phyloP scores from a whole-genome alignment of 2,797 vertebrate species.

The Limosa lapponica region DNA sequence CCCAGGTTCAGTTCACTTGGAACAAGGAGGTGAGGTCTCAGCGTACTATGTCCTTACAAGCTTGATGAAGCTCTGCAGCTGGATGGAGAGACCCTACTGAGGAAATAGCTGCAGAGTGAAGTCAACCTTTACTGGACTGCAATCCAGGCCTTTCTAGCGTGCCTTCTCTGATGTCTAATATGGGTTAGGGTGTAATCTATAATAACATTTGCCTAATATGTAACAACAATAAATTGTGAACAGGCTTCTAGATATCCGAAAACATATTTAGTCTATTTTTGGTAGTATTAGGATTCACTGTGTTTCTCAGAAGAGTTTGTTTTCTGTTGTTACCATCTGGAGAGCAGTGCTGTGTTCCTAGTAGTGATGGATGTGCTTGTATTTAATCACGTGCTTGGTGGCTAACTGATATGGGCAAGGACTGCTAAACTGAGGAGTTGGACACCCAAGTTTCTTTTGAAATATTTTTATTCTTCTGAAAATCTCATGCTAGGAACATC shows the following conservation, averaged over 20 bases:
- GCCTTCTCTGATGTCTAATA: not conserved
- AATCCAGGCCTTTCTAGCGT: not conserved
- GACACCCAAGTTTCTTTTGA: not conserved
- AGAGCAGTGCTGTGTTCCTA: not conserved
- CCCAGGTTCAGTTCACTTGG: not conserved
- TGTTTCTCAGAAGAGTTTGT: slow-evolving; percentile 5
- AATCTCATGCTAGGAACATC: not conserved
- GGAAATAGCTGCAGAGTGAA: not conserved
- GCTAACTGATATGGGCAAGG: not conserved
- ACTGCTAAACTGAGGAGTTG: not conserved
- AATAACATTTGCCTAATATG: not conserved
- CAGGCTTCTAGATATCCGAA: not conserved
- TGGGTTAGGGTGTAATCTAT: not conserved
- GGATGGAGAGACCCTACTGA: not conserved
- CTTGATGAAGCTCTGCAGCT: not conserved
- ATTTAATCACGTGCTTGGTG: not conserved
- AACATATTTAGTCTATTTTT: slow-evolving; percentile 13
- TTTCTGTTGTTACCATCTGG: slow-evolving; percentile 13
- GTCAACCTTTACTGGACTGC: not conserved
- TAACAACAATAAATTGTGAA: not conserved
- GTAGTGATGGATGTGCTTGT: not conserved
- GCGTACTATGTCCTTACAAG: not conserved
- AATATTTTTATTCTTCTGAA: not conserved
- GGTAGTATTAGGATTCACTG: not conserved
- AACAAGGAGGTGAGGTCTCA: not conserved